A percentile compares a stretch with the other conserved stretches of the same genome.
phyloP scores from a whole-genome alignment of 2,797 vertebrate genomes.

The Catostomus latipinnis region DNA sequence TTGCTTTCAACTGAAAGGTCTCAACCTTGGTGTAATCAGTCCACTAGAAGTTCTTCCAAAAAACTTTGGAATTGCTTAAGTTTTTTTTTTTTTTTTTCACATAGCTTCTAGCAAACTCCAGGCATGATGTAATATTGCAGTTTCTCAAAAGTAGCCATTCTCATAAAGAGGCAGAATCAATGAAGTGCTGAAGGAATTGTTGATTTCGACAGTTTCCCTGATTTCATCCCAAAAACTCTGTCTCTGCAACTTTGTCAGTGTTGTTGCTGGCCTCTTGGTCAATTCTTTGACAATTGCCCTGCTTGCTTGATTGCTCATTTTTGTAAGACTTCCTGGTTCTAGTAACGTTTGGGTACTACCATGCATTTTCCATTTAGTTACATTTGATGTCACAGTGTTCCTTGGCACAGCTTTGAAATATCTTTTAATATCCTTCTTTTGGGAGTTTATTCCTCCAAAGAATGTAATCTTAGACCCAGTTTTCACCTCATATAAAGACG shows the following conservation, averaged over 20 bases:
- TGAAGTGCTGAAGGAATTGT: conserved; percentile 22
- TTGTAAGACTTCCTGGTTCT: conserved; percentile 4
- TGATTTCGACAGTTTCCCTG: conserved; percentile 2
- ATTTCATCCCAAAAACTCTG: conserved; percentile 20
- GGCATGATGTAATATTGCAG: conserved; percentile 5
- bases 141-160: conserved; percentile 8
- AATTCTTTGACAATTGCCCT: conserved; percentile 1
- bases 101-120: conserved; percentile 6
- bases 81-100: neutral
- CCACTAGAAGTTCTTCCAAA: conserved; percentile 8
- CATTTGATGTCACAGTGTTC: neutral
- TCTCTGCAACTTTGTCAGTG: neutral
- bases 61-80: conserved; percentile 9
- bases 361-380: conserved; percentile 3
- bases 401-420: neutral
- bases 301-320: conserved; percentile 7
- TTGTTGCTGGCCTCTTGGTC: neutral
- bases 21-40: conserved; percentile 14
- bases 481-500: neutral
- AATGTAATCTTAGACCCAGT: no score
- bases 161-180: conserved; percentile 5
- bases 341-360: conserved; percentile 23
- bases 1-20: neutral
- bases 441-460: neutral
- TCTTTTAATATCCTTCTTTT: conserved; percentile 1